Evolutionary conservation across 1,140 invertebrate species (phyloP).

Genomic region (Brachionus manjavacas): DNA sequence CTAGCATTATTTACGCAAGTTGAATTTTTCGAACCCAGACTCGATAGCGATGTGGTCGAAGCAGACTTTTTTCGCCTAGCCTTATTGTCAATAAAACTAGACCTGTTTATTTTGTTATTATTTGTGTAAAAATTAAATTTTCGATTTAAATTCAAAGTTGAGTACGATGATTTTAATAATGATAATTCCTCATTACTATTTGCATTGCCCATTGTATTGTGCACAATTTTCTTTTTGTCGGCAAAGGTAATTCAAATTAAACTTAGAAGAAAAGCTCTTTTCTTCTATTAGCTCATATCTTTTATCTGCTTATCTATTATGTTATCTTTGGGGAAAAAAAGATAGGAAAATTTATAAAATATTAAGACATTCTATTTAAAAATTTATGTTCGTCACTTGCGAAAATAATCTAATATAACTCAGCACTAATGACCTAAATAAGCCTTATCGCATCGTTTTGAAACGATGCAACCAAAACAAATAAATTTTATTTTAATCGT

Average conservation of each 20-base stretch:
- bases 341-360: not conserved
- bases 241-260: not conserved
- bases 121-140: constrained; percentile 28
- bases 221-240: not conserved
- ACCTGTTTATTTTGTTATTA: constrained; percentile 11
- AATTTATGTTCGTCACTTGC: not conserved
- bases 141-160: constrained; percentile 29
- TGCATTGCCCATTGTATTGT: constrained; percentile 35
- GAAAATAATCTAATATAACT: not conserved
- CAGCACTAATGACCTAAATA: constrained; percentile 16
- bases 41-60: constrained; percentile 12
- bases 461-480: constrained; percentile 13
- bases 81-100: not conserved
- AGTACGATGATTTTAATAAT: constrained; percentile 34
- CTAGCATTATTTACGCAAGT: not conserved
- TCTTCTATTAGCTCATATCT: constrained; percentile 8
- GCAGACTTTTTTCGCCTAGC: constrained; percentile 28
- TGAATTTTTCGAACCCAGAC: not conserved
- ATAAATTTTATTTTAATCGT: constrained; percentile 6
- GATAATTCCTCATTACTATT: not conserved
- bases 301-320: not conserved
- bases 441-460: not conserved
- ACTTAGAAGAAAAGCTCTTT: constrained; percentile 5
- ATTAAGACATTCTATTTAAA: constrained; percentile 26
- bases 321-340: not conserved